Conservation (phyloP, 2,888 invertebrate species). For the Cheilosia vulpina region DNA sequence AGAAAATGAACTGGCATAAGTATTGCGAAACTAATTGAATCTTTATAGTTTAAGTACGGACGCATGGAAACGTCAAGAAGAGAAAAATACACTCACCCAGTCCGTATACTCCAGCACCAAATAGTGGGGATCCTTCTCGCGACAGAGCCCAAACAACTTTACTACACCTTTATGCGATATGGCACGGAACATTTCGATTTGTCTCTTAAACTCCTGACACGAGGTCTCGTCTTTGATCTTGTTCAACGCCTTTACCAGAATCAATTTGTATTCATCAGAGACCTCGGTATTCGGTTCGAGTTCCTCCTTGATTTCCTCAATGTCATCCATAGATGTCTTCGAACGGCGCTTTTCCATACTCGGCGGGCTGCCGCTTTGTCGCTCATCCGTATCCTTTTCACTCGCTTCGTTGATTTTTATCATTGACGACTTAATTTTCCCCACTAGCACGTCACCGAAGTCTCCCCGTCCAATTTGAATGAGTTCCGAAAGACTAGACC, state of each 20-base stretch:
- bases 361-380: constrained; percentile 77
- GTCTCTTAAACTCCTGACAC: constrained; percentile 93
- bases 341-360: constrained; percentile 82
- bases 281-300: constrained; percentile 77
- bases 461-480: constrained; percentile 92
- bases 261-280: constrained; percentile 81
- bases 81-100: constrained; percentile 87
- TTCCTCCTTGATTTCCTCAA: constrained; percentile 83
- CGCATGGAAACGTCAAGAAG: neutral
- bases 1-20: neutral
- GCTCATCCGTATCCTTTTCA: constrained; percentile 80
- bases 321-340: constrained; percentile 83
- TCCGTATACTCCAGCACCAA: constrained; percentile 96
- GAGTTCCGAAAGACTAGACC: constrained; percentile 89
- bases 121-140: constrained; percentile 93
- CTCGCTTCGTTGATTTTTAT: constrained; percentile 76
- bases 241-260: constrained; percentile 91
- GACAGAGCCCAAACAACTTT: constrained; percentile 91
- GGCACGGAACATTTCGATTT: constrained; percentile 93
- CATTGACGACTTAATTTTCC: constrained; percentile 85
- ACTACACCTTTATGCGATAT: constrained; percentile 93
- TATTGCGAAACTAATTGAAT: neutral
- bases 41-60: neutral
- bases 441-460: constrained; percentile 95
- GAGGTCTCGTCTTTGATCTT: constrained; percentile 91